These are phyloP conservation scores for Mechanitis messenoides DNA, from an alignment of 2,888 invertebrate species.

Conservation along the genomic window DNA sequence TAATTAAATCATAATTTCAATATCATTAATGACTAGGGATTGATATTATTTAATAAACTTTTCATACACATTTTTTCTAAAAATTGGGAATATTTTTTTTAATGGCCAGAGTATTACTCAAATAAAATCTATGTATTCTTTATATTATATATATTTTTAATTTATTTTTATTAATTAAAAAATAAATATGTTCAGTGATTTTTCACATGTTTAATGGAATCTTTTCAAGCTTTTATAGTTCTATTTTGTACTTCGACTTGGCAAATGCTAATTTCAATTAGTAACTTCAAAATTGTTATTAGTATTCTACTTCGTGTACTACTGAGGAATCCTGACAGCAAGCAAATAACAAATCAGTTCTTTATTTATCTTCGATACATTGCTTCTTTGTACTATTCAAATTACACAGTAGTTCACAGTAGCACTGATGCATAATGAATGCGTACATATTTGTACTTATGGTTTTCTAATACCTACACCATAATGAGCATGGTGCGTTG, in stretches of 20 bases:
- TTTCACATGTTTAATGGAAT: too few relatives aligned
- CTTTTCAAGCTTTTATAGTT: too few relatives aligned
- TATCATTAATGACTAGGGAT: too few relatives aligned
- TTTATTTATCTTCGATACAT: slow-evolving; percentile 16
- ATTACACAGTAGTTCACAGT: slow-evolving; percentile 35
- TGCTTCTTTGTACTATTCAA: slow-evolving; percentile 10
- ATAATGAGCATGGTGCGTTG: neutral
- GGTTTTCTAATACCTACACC: slow-evolving; percentile 4
- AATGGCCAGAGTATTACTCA: too few relatives aligned
- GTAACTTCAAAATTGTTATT: too few relatives aligned
- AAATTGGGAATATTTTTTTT: too few relatives aligned
- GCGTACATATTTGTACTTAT: slow-evolving; percentile 11
- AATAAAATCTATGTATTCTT: too few relatives aligned
- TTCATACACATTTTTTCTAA: too few relatives aligned
- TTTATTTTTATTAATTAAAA: too few relatives aligned
- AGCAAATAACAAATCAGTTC: slow-evolving; percentile 8
- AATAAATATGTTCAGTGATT: too few relatives aligned
- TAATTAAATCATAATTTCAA: slow-evolving; percentile 27
- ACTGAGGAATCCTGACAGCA: slow-evolving; percentile 12
- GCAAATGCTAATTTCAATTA: neutral
- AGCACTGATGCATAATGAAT: slow-evolving; percentile 34
- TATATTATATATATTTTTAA: too few relatives aligned
- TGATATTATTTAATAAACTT: too few relatives aligned
- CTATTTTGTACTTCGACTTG: neutral
- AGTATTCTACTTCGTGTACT: slow-evolving; percentile 9